Evolutionary conservation across 2,888 invertebrate genomes (phyloP).

Genomic region (Eudemis profundana): DNA sequence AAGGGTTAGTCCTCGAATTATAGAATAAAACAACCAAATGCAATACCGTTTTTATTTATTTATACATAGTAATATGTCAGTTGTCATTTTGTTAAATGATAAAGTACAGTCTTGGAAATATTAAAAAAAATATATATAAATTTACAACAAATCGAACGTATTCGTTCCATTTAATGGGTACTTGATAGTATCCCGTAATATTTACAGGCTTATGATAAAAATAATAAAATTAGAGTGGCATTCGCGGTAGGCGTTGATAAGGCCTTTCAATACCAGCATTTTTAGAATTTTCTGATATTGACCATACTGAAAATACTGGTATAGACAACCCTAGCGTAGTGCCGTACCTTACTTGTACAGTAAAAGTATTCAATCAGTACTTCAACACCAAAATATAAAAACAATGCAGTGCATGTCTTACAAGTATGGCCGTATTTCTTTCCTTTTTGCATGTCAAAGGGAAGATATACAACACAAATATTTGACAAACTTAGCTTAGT

Average conservation of each 20-base stretch:
- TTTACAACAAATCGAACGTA: conserved; percentile 71
- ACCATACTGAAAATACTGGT: not conserved
- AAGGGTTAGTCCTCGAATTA: too few relatives aligned
- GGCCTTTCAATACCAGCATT: conserved; percentile 43
- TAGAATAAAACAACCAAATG: conserved; percentile 69
- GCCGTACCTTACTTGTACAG: conserved; percentile 23
- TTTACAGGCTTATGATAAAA: conserved; percentile 56
- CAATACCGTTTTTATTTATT: conserved; percentile 80
- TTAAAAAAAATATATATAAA: conserved; percentile 74
- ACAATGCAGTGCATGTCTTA: too few relatives aligned
- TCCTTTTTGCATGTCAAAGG: too few relatives aligned
- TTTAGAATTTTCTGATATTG: not conserved
- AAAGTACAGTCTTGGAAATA: conserved; percentile 83
- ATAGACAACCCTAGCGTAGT: not conserved
- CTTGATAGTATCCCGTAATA: conserved; percentile 50
- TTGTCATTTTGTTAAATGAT: conserved; percentile 76
- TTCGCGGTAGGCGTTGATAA: conserved; percentile 43
- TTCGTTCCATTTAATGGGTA: conserved; percentile 53
- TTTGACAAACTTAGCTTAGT: too few relatives aligned
- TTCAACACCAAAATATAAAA: not conserved
- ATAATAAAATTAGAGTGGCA: conserved; percentile 57
- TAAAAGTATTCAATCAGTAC: conserved; percentile 12
- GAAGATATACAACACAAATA: too few relatives aligned
- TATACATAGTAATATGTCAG: conserved; percentile 82
- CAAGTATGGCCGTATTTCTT: too few relatives aligned